phyloP scores from a whole-genome alignment of 2,113 vertebrate species.

The Coryphaenoides rupestris region DNA sequence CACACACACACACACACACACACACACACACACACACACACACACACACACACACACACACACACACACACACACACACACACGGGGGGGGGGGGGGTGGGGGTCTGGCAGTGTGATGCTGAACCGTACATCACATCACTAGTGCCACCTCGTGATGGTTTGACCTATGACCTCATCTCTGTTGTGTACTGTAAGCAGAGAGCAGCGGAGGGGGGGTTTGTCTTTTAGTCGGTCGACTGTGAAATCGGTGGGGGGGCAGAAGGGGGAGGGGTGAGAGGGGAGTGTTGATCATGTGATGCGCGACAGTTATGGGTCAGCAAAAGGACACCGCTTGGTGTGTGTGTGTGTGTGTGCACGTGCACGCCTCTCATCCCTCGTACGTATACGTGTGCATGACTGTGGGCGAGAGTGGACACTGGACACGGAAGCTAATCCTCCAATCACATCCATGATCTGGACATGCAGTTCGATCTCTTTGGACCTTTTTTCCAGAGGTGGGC shows the following conservation, averaged over 20 bases:
- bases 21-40: slow-evolving; percentile 42
- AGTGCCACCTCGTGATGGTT: neutral
- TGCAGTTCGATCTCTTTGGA: no score
- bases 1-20: neutral
- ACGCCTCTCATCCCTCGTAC: no score
- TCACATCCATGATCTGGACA: no score
- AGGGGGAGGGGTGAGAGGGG: neutral
- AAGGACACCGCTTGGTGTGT: neutral
- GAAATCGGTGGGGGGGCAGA: neutral
- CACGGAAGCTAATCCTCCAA: no score
- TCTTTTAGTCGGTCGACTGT: neutral
- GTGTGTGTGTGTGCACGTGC: neutral
- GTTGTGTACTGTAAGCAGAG: neutral
- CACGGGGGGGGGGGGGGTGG: no score
- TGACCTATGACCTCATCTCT: neutral
- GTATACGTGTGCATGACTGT: no score
- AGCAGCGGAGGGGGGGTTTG: neutral
- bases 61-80: no score
- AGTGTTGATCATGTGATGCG: no score
- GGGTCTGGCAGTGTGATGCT: no score
- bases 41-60: no score
- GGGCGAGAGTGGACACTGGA: no score
- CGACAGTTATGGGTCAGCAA: neutral
- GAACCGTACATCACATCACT: neutral
- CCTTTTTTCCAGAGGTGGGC: no score